Percentiles rank a stretch among this genome's conserved stretches.
These are phyloP conservation scores for Heliocidaris erythrogramma DNA, from an alignment of 35 echinoderm and acorn worm species.

Conservation along the genomic window DNA sequence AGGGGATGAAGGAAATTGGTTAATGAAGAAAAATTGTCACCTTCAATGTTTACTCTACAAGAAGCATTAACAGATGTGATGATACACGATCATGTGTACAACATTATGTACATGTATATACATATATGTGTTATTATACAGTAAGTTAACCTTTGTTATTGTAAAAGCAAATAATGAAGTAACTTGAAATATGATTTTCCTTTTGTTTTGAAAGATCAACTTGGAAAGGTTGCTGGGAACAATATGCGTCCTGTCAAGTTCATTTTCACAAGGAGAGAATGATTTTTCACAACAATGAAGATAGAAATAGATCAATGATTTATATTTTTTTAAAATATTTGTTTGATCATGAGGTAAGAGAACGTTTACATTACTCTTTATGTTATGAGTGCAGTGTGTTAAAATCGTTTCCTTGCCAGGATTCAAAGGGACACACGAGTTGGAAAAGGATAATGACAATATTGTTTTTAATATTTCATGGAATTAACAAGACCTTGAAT, in stretches of 20 bases:
- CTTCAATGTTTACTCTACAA: neutral
- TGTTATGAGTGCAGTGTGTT: no score
- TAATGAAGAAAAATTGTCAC: slow-evolving; percentile 12
- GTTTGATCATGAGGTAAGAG: no score
- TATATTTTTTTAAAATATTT: neutral
- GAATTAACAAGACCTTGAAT: no score
- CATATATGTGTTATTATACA: neutral
- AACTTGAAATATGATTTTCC: neutral
- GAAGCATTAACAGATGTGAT: neutral
- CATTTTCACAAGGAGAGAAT: no score
- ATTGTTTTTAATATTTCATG: no score
- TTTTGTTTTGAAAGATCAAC: neutral
- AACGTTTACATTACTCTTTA: no score
- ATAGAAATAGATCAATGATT: neutral
- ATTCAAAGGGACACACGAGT: no score
- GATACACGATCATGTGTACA: neutral
- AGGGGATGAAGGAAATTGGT: neutral
- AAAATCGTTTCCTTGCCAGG: no score
- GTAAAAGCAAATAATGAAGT: neutral
- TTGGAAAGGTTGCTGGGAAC: neutral
- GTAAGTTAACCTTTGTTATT: neutral
- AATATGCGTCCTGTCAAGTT: neutral
- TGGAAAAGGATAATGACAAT: no score
- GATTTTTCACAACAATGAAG: neutral
- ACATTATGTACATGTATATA: neutral